Percentiles rank a stretch among this genome's conserved stretches.
phyloP scores from a whole-genome alignment of 2,797 vertebrate species.

The Semaprochilodus insignis region DNA sequence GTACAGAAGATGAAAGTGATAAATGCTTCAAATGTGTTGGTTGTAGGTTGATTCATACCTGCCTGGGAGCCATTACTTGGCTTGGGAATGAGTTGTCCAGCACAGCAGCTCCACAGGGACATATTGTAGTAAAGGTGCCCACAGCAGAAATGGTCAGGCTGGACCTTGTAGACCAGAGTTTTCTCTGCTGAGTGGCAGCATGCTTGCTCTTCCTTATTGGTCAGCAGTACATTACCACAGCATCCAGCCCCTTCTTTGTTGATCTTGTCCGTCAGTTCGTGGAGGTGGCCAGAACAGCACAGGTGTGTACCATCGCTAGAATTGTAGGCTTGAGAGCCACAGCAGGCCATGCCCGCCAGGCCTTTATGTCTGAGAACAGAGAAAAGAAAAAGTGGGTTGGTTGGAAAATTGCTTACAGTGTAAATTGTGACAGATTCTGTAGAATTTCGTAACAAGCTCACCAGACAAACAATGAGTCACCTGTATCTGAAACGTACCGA shows the following conservation, averaged over 20 bases:
- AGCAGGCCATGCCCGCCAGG: slow-evolving; percentile 52
- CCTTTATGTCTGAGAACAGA: slow-evolving; percentile 39
- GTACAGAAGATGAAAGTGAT: no score
- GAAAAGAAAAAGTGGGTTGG: not conserved
- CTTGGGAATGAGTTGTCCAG: slow-evolving; percentile 39
- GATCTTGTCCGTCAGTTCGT: not conserved
- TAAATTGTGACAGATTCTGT: no score
- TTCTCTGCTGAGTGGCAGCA: slow-evolving; percentile 65
- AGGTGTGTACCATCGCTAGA: slow-evolving; percentile 36
- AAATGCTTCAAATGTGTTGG: no score
- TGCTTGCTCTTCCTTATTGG: not conserved
- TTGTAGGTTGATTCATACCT: not conserved
- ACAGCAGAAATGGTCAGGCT: slow-evolving; percentile 62
- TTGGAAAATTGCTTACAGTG: not conserved
- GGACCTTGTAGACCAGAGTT: slow-evolving; percentile 51
- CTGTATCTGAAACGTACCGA: no score
- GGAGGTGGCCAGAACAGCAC: slow-evolving; percentile 66
- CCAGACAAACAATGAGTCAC: no score
- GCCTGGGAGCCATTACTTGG: not conserved
- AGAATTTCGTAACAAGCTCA: no score
- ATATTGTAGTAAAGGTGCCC: slow-evolving; percentile 66
- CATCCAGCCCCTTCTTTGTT: slow-evolving; percentile 5
- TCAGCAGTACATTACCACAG: slow-evolving; percentile 64
- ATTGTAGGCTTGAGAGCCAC: slow-evolving; percentile 61
- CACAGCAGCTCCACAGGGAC: slow-evolving; percentile 68